phyloP scores from a whole-genome alignment of 1,140 invertebrate species.

The Drosophila watanabei region DNA sequence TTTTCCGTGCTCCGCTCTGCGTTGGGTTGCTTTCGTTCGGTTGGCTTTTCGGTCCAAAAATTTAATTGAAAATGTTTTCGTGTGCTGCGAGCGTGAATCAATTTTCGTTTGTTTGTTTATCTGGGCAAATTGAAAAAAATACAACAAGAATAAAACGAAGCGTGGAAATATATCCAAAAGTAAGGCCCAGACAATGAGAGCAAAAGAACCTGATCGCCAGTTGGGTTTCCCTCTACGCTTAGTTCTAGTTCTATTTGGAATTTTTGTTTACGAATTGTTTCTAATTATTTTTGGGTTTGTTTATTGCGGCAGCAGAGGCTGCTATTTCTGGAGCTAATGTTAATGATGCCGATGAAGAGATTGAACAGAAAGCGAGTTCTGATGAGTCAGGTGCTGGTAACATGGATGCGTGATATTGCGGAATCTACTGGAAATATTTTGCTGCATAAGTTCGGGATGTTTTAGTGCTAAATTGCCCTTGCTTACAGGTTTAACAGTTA shows the following conservation, averaged over 20 bases:
- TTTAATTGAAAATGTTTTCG: constrained; percentile 80
- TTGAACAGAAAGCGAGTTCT: constrained; percentile 33
- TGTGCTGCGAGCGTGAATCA: constrained; percentile 78
- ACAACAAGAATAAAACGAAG: constrained; percentile 40
- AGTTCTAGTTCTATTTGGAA: constrained; percentile 28
- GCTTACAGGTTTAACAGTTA: constrained; percentile 78
- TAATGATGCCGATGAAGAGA: constrained; percentile 38
- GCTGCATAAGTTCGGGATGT: constrained; percentile 30
- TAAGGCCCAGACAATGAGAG: constrained; percentile 32
- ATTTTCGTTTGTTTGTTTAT: constrained; percentile 79
- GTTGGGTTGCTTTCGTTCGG: constrained; percentile 49
- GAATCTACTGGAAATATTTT: constrained; percentile 27
- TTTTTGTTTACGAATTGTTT: constrained; percentile 80
- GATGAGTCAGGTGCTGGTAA: constrained; percentile 17
- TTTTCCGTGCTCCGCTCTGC: constrained; percentile 31
- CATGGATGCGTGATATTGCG: constrained; percentile 4
- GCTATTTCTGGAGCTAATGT: constrained; percentile 65
- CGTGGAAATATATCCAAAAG: constrained; percentile 29
- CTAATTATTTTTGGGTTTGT: constrained; percentile 73
- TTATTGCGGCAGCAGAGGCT: constrained; percentile 44
- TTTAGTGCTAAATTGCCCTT: constrained; percentile 43
- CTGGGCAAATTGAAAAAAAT: constrained; percentile 64
- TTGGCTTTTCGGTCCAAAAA: constrained; percentile 57
- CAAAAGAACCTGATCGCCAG: constrained; percentile 43
- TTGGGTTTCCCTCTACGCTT: constrained; percentile 40